These are phyloP conservation scores for Columba janthina DNA, from an alignment of 2,113 vertebrate genomes.

Conservation along the genomic window DNA sequence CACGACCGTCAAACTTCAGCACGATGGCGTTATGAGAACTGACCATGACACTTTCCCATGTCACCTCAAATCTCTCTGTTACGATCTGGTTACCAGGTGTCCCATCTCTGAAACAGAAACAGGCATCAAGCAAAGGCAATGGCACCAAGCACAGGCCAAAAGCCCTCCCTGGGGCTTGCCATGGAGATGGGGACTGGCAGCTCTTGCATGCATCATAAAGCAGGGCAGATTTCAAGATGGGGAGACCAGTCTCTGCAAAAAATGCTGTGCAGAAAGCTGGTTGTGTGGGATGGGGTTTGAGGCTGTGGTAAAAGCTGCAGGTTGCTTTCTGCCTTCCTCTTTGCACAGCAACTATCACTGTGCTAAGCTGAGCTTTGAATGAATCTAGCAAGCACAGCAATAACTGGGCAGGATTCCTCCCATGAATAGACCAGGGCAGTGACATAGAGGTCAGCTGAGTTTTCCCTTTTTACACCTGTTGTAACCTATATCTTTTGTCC, in stretches of 20 bases:
- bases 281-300: background rate
- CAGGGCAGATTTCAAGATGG: background rate
- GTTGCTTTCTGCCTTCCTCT: background rate
- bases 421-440: accelerated
- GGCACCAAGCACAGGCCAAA: accelerated
- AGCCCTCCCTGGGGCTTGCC: accelerated
- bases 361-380: background rate
- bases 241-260: background rate
- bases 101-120: conserved; percentile 80
- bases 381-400: background rate
- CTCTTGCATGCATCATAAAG: accelerated
- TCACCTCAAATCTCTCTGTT: conserved; percentile 85
- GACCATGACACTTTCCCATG: conserved; percentile 90
- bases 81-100: conserved; percentile 90
- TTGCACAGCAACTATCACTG: background rate
- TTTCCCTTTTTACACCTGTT: background rate
- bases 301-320: background rate
- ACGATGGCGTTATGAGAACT: conserved; percentile 88
- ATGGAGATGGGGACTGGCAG: accelerated
- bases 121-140: background rate
- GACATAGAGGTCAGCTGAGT: accelerated
- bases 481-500: background rate
- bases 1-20: conserved; percentile 87
- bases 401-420: background rate
- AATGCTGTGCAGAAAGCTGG: background rate